Conservation (phyloP, 2,797 vertebrate genomes). For the Labroides dimidiatus region DNA sequence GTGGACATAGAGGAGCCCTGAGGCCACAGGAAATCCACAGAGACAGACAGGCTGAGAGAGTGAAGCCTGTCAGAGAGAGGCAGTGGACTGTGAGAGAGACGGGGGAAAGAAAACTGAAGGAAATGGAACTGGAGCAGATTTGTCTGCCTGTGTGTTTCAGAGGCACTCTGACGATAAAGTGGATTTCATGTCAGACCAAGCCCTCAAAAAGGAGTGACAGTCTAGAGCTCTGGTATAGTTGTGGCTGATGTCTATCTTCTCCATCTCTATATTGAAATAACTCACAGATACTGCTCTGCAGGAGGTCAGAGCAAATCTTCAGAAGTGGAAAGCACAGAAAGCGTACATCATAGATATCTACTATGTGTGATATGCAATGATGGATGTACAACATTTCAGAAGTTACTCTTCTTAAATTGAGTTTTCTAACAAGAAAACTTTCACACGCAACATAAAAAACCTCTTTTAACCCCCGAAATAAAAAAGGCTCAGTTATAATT, state of each 20-base stretch:
- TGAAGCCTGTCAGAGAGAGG: conserved; percentile 77
- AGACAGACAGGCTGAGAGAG: conserved; percentile 84
- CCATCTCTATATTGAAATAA: not conserved
- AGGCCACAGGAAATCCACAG: conserved; percentile 85
- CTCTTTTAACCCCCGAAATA: no score
- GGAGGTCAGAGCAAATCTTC: no score
- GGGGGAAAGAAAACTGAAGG: conserved; percentile 29
- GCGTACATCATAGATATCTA: no score
- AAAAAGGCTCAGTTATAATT: no score
- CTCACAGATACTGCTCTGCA: no score
- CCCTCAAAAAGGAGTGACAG: conserved; percentile 26
- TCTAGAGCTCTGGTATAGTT: no score
- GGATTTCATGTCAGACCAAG: conserved; percentile 26
- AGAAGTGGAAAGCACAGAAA: no score
- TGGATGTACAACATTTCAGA: no score
- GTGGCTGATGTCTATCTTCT: conserved; percentile 8
- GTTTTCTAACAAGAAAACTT: no score
- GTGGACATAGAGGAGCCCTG: conserved; percentile 71
- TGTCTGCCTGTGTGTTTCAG: conserved; percentile 25
- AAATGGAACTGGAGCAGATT: conserved; percentile 16
- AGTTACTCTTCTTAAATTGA: no score
- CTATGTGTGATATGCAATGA: no score
- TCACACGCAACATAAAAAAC: no score
- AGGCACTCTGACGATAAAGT: conserved; percentile 5
- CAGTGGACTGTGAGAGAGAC: conserved; percentile 45